Conservation (phyloP, 2,888 invertebrate species). For the Thalpophila matura region DNA sequence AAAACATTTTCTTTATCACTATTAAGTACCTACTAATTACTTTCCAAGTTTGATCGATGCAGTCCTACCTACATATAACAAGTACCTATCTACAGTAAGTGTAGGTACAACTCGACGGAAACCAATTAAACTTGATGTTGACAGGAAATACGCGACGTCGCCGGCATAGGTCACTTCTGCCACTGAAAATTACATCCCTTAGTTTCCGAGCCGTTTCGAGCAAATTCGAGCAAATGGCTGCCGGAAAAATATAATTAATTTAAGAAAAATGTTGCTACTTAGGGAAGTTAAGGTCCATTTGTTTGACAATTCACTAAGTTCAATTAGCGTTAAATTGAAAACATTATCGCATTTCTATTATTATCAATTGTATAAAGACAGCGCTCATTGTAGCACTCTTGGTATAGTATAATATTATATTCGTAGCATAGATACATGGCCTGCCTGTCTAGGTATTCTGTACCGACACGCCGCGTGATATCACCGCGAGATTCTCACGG, state of each 20-base stretch:
- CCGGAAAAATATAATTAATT: slow-evolving; percentile 14
- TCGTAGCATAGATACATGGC: too few relatives aligned
- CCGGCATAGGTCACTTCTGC: slow-evolving; percentile 58
- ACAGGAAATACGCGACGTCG: slow-evolving; percentile 62
- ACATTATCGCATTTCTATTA: background rate
- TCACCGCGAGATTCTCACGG: too few relatives aligned
- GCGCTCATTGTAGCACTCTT: background rate
- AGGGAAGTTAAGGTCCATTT: background rate
- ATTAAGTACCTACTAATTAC: slow-evolving; percentile 32
- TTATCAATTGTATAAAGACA: background rate
- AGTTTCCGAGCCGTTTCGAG: slow-evolving; percentile 39
- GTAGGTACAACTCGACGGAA: slow-evolving; percentile 53
- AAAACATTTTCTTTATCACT: background rate
- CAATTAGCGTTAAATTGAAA: too few relatives aligned
- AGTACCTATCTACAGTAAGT: slow-evolving; percentile 21
- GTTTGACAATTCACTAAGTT: too few relatives aligned
- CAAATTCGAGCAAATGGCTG: slow-evolving; percentile 1
- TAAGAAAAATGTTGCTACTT: background rate
- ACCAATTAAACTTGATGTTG: slow-evolving; percentile 70
- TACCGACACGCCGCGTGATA: too few relatives aligned
- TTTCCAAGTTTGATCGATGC: slow-evolving; percentile 19
- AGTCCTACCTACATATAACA: slow-evolving; percentile 5
- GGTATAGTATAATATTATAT: too few relatives aligned
- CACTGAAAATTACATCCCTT: slow-evolving; percentile 49
- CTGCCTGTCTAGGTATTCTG: too few relatives aligned